A percentile compares a stretch with the other conserved stretches of the same genome.
These are phyloP conservation scores for Lamproptera curius DNA, from an alignment of 2,888 invertebrate genomes.

Conservation along the genomic window DNA sequence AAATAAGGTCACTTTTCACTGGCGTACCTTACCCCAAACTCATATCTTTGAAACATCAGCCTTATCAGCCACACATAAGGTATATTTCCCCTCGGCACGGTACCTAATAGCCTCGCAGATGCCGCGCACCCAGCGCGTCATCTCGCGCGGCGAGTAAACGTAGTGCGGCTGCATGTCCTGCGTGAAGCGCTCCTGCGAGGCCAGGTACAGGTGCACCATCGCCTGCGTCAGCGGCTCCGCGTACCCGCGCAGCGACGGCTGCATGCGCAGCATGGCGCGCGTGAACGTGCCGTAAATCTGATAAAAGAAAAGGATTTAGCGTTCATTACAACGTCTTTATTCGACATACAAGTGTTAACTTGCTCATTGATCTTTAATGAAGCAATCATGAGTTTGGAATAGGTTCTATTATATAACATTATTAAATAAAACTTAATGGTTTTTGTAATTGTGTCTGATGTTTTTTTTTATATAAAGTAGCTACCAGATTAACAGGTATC, in stretches of 20 bases:
- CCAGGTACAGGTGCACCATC: slow-evolving; percentile 99
- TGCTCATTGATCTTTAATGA: not conserved
- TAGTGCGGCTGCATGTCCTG: slow-evolving; percentile 99
- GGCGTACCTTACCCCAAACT: no score
- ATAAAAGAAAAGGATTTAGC: slow-evolving; percentile 39
- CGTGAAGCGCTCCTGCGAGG: slow-evolving; percentile 98
- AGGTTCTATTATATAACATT: no score
- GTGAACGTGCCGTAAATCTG: slow-evolving; percentile 98
- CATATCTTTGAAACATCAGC: no score
- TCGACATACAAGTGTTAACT: not conserved
- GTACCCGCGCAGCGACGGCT: slow-evolving; percentile 93
- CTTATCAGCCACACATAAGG: no score
- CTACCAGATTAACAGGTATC: no score
- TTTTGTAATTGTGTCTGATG: no score
- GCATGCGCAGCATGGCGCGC: slow-evolving; percentile 97
- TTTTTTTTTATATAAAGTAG: no score
- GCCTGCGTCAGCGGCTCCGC: slow-evolving; percentile 98
- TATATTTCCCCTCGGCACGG: not conserved
- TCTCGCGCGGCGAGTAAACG: slow-evolving; percentile 98
- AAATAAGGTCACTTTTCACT: no score
- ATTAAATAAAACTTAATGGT: no score
- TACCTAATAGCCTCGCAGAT: slow-evolving; percentile 97
- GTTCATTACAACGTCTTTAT: not conserved
- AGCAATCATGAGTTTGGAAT: not conserved
- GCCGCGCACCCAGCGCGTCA: slow-evolving; percentile 99